Evolutionary conservation across 2,797 vertebrate genomes (phyloP).

Genomic region (Halcyon badia): DNA sequence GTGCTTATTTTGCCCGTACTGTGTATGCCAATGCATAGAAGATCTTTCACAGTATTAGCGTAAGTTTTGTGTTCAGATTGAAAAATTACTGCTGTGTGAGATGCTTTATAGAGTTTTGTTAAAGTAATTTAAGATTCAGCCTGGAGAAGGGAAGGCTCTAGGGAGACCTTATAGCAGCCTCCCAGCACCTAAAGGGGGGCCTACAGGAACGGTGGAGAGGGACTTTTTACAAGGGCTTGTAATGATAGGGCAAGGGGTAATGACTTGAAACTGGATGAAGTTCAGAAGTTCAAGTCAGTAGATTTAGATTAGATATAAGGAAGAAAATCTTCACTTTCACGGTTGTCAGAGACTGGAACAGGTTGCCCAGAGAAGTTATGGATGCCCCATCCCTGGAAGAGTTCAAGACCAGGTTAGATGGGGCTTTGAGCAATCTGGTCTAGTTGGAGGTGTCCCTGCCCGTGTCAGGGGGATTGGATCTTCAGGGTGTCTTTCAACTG

Average conservation of each 20-base stretch:
- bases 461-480: neutral
- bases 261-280: neutral
- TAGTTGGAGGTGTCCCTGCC: neutral
- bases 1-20: neutral
- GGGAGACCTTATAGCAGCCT: neutral
- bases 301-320: too few species aligned
- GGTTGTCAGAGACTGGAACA: too few species aligned
- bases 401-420: neutral
- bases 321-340: too few species aligned
- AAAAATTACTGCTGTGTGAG: neutral
- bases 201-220: neutral
- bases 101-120: neutral
- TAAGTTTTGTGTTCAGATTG: neutral
- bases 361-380: too few species aligned
- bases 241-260: neutral
- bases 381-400: too few species aligned
- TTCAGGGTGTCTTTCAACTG: neutral
- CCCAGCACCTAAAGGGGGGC: neutral
- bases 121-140: neutral
- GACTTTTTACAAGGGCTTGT: neutral
- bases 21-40: neutral
- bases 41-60: neutral
- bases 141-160: neutral
- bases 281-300: too few species aligned
- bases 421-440: neutral